Evolutionary conservation across 2,113 vertebrate genomes (phyloP), one percentile per base, ranked within the genome.

Genomic region (Lamprotornis superbus): DNA sequence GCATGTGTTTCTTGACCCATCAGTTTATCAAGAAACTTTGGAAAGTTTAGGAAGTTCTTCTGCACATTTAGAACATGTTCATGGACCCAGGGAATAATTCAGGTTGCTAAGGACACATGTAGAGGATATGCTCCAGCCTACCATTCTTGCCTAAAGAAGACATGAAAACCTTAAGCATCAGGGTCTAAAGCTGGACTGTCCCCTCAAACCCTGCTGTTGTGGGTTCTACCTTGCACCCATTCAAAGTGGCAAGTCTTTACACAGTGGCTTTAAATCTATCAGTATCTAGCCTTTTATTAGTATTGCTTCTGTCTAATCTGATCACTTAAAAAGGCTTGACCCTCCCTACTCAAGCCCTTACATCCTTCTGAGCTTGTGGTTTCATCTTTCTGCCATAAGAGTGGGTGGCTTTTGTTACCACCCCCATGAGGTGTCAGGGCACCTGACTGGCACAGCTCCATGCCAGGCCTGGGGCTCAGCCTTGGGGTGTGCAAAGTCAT

Each of bases 71-170:
- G 15, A 85, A 37, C 5, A 28, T 2, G 3, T 75, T 67, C 31
- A 44, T 3, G 10, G 31, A 75, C 7, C 49, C 20, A 40, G 30
- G 35, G 10, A 39, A 40, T 64, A 74, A 88, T 25, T 74, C 27
- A 80, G 44, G 31, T 27, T 11, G 14, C 30, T 83, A 57, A 39
- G 20, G 15, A 69, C 15, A 18, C 46, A 19, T 39, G 40, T 17
- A 69, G 13, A 77, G 11, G 30, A 42, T 0, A 0, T 37, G 24
- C 4, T 25, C 20, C 31, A 57, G 15, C 11, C 11, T 94, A 28
- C 9, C 17, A 70, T 25, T 7, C 6, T 80, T 64, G 11, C 30
- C 44, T 76, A 44, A 76, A 71, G 21, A 35, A 52, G 50, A 15
- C 11, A 14, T 71, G 60, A 67, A 75, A 69, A n/a, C 31, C 5